phyloP scores from a whole-genome alignment of 2,113 vertebrate species.

The Chroicocephalus ridibundus region DNA sequence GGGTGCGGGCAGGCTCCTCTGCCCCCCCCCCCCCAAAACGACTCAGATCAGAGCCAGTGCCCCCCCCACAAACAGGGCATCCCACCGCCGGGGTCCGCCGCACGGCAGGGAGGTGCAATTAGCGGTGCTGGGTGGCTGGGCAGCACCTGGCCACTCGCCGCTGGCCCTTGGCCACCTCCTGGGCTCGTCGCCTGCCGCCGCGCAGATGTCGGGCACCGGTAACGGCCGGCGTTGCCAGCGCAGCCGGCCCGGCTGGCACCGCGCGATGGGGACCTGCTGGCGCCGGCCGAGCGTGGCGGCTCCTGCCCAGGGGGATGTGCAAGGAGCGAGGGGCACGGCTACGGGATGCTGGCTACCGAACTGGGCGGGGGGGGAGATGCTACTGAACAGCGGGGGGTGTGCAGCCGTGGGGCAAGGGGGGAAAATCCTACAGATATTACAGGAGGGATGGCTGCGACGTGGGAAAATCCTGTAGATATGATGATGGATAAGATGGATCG shows the following conservation, averaged over 20 bases:
- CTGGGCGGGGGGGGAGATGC: too few relatives aligned
- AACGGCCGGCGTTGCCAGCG: not conserved
- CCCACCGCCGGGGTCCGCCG: not conserved
- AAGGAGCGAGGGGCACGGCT: not conserved
- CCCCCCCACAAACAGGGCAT: not conserved
- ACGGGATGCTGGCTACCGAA: not conserved
- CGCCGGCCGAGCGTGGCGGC: accelerated
- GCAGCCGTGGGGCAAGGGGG: accelerated
- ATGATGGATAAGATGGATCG: too few relatives aligned
- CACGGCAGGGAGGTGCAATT: not conserved
- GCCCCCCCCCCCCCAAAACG: not conserved
- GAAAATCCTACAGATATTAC: not conserved
- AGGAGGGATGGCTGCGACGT: accelerated
- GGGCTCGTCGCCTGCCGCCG: slow-evolving; percentile 15
- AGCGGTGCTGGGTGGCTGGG: not conserved
- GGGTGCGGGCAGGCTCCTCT: not conserved
- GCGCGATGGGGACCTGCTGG: not conserved
- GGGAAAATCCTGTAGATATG: not conserved
- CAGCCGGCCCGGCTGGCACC: slow-evolving; percentile 54
- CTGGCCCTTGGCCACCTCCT: slow-evolving; percentile 30
- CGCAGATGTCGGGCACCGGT: slow-evolving; percentile 51
- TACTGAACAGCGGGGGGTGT: accelerated
- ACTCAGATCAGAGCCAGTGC: accelerated
- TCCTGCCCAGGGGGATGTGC: not conserved
- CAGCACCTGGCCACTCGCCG: slow-evolving; percentile 36